Conservation (phyloP, 64 coral and sea anemone species). For the Pachyseris speciosa region DNA sequence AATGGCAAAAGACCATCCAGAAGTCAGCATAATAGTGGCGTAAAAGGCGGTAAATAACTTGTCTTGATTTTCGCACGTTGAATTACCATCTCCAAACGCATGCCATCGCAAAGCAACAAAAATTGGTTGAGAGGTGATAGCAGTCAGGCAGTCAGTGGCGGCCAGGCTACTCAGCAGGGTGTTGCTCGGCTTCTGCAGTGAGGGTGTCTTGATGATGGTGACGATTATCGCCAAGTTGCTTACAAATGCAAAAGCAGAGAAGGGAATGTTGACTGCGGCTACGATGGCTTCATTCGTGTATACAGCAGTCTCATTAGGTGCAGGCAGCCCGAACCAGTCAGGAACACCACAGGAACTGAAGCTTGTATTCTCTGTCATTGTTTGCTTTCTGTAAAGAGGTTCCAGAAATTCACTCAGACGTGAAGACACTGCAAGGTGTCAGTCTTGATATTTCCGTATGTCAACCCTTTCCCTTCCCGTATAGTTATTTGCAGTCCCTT, state of each 20-base stretch:
- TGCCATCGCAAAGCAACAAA: neutral
- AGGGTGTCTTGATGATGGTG: neutral
- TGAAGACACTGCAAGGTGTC: no score
- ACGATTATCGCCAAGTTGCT: neutral
- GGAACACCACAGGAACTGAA: neutral
- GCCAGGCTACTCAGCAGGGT: neutral
- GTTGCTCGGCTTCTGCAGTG: neutral
- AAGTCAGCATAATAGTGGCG: neutral
- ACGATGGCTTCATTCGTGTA: neutral
- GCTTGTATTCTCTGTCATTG: neutral
- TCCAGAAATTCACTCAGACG: no score
- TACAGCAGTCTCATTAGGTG: neutral
- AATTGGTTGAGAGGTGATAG: neutral
- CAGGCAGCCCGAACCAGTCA: neutral
- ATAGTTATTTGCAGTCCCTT: no score
- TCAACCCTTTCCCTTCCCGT: no score
- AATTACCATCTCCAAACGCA: neutral
- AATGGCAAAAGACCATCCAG: neutral
- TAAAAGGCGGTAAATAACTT: neutral
- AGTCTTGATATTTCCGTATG: no score
- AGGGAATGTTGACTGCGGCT: neutral
- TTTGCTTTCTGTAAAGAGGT: no score
- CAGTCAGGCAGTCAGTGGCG: neutral
- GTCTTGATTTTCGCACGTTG: neutral
- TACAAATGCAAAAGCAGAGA: neutral